Percentiles rank a stretch among this genome's conserved stretches.
phyloP scores from a whole-genome alignment of 2,113 vertebrate genomes.

The Vidua chalybeata region DNA sequence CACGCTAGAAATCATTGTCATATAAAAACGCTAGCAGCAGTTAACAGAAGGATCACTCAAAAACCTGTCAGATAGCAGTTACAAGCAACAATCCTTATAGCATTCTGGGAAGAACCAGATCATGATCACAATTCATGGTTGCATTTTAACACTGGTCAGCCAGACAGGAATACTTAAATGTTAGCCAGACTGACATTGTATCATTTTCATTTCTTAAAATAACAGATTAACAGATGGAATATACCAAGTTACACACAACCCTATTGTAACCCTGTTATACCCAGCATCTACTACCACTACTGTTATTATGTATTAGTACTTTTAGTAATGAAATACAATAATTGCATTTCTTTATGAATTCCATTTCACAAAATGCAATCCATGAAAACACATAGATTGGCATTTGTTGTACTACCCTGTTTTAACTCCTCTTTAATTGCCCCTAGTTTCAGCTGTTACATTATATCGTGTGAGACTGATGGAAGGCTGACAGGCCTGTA shows the following conservation, averaged over 20 bases:
- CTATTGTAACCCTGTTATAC: not conserved
- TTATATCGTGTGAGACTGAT: not conserved
- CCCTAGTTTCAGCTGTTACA: not conserved
- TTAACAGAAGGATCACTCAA: rapidly evolving
- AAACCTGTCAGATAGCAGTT: not conserved
- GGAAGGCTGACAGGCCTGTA: not conserved
- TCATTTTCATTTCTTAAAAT: not conserved
- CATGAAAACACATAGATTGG: not conserved
- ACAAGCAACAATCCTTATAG: not conserved
- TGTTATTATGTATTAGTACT: not conserved
- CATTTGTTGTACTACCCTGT: not conserved
- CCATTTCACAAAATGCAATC: not conserved
- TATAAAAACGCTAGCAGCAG: not conserved
- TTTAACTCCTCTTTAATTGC: not conserved
- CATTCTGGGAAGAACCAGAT: not conserved
- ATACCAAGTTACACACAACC: not conserved
- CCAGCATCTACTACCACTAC: not conserved
- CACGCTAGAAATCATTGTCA: not conserved
- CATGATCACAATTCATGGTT: not conserved
- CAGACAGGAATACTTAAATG: not conserved
- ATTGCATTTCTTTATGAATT: not conserved
- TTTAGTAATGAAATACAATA: not conserved
- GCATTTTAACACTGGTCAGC: not conserved
- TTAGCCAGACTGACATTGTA: not conserved
- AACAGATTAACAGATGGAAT: not conserved